These are phyloP conservation scores for Wasmannia auropunctata DNA, from an alignment of 1,140 invertebrate genomes.

Conservation along the genomic window DNA sequence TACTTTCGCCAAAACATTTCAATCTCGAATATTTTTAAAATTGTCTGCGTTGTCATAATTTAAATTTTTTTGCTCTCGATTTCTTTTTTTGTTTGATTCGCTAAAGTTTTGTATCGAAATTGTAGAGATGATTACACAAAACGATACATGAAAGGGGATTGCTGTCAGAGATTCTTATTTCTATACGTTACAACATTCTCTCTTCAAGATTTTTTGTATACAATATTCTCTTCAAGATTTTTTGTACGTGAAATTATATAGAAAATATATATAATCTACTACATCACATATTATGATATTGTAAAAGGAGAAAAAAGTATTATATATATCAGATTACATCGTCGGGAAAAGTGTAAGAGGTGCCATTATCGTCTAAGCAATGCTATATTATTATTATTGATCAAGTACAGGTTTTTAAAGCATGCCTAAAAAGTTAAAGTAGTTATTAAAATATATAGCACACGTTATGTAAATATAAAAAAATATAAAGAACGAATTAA, in stretches of 20 bases:
- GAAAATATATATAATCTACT: not conserved
- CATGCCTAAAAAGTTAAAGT: not conserved
- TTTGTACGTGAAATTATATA: too few species aligned
- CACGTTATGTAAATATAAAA: not conserved
- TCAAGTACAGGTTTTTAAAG: slow-evolving; percentile 1
- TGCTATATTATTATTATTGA: slow-evolving; percentile 11
- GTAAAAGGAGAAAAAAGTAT: not conserved
- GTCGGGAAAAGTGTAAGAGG: not conserved
- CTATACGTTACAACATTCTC: not conserved
- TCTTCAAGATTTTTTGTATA: not conserved
- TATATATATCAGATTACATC: not conserved
- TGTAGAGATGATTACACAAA: not conserved
- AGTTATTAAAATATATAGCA: not conserved
- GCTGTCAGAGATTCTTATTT: not conserved
- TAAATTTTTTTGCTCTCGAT: not conserved
- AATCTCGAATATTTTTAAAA: not conserved
- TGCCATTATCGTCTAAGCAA: not conserved
- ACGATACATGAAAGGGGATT: not conserved
- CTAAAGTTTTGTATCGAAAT: not conserved
- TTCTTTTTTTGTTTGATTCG: too few species aligned
- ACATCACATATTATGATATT: not conserved
- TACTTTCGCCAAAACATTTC: not conserved
- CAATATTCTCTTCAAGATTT: not conserved
- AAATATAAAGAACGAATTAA: not conserved
- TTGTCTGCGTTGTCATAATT: not conserved